These are phyloP conservation scores for Penelope pileata DNA, from an alignment of 2,113 vertebrate species.

Conservation along the genomic window DNA sequence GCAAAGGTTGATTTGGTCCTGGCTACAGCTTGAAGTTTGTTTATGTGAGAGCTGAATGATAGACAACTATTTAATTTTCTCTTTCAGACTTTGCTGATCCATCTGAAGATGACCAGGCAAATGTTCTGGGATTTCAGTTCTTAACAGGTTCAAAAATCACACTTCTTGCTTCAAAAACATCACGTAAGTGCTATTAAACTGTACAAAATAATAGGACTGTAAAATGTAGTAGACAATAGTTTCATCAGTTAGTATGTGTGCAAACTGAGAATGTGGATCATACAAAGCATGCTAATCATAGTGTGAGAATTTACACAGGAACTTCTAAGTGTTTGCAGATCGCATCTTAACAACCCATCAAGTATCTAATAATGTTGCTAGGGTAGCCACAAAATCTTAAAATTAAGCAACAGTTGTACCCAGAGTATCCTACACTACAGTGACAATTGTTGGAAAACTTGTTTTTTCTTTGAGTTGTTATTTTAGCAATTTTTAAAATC, in stretches of 20 bases:
- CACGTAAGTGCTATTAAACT: conserved; percentile 84
- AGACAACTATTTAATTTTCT: neutral
- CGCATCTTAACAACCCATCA: neutral
- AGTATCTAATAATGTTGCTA: neutral
- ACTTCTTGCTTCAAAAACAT: conserved; percentile 92
- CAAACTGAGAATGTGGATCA: neutral
- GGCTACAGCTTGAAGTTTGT: neutral
- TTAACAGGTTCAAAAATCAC: conserved; percentile 87
- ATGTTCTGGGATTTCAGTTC: conserved; percentile 88
- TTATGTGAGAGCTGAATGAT: neutral
- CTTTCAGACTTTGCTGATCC: conserved; percentile 85
- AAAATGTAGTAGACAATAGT: neutral
- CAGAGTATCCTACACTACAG: neutral
- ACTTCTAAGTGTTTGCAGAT: neutral
- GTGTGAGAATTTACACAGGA: neutral
- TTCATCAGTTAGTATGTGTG: neutral
- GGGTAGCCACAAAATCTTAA: neutral
- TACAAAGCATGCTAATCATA: neutral
- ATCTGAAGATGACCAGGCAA: conserved; percentile 87
- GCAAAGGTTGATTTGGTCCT: neutral
- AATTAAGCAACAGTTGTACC: neutral
- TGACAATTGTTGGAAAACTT: neutral
- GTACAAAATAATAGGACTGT: neutral
- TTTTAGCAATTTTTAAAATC: neutral
- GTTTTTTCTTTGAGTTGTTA: neutral